These are phyloP conservation scores for Numenius phaeopus DNA, from an alignment of 2,797 vertebrate species.

Conservation along the genomic window DNA sequence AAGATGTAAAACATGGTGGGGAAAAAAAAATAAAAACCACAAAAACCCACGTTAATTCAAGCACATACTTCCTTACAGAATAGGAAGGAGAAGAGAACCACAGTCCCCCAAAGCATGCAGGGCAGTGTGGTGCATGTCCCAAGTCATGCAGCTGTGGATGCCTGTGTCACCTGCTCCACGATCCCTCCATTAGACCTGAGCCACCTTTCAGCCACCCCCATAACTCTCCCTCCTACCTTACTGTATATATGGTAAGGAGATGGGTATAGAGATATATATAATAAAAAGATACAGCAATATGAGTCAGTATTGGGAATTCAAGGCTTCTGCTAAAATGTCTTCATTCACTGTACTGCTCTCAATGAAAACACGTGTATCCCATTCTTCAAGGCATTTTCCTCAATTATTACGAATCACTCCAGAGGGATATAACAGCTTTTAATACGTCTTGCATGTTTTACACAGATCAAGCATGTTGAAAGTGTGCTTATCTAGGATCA, in stretches of 20 bases:
- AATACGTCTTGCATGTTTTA: neutral
- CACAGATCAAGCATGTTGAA: neutral
- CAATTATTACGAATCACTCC: neutral
- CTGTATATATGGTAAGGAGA: neutral
- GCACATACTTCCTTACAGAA: neutral
- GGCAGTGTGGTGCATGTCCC: neutral
- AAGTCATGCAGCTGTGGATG: neutral
- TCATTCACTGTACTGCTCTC: neutral
- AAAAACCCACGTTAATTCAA: neutral
- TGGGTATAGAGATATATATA: rapidly evolving
- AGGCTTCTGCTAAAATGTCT: neutral
- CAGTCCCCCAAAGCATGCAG: neutral
- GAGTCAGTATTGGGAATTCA: neutral
- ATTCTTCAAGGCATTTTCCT: neutral
- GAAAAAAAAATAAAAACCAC: neutral
- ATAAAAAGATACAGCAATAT: neutral
- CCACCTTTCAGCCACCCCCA: neutral
- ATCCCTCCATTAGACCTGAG: neutral
- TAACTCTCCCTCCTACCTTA: neutral
- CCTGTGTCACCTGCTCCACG: neutral
- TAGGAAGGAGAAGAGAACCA: neutral
- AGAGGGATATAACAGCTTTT: neutral
- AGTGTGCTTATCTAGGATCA: neutral
- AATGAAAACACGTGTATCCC: neutral
- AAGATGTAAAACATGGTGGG: neutral